Conservation (phyloP, 1,140 invertebrate species). For the Apis laboriosa region DNA sequence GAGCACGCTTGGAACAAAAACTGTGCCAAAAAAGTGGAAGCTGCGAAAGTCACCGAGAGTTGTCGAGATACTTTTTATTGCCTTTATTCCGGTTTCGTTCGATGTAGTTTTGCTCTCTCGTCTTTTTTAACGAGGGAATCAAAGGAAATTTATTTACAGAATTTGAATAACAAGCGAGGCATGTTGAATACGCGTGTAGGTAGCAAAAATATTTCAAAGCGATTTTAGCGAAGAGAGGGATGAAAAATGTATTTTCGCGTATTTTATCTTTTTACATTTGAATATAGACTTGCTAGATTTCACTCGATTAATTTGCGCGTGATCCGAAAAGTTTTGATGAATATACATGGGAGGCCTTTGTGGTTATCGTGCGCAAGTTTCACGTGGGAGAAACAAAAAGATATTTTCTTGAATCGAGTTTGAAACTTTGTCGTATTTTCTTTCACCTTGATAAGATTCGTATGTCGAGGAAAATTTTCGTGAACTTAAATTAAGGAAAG, state of each 20-base stretch:
- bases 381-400: background rate
- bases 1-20: background rate
- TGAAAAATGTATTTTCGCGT: too few species aligned
- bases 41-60: background rate
- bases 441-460: background rate
- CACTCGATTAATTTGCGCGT: background rate
- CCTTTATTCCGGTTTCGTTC: background rate
- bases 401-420: background rate
- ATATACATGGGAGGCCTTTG: background rate
- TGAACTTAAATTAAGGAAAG: background rate
- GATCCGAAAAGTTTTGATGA: background rate
- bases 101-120: too few species aligned
- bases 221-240: too few species aligned
- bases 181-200: too few species aligned
- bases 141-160: background rate
- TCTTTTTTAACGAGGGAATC: background rate
- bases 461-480: background rate
- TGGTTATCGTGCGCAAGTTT: background rate
- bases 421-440: background rate
- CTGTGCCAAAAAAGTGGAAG: background rate
- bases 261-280: too few species aligned
- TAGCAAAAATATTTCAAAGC: background rate
- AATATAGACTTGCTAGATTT: background rate
- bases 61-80: background rate
- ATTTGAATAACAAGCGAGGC: too few species aligned